Conservation (phyloP, 2,113 vertebrate species). For the Cyprinus carpio region DNA sequence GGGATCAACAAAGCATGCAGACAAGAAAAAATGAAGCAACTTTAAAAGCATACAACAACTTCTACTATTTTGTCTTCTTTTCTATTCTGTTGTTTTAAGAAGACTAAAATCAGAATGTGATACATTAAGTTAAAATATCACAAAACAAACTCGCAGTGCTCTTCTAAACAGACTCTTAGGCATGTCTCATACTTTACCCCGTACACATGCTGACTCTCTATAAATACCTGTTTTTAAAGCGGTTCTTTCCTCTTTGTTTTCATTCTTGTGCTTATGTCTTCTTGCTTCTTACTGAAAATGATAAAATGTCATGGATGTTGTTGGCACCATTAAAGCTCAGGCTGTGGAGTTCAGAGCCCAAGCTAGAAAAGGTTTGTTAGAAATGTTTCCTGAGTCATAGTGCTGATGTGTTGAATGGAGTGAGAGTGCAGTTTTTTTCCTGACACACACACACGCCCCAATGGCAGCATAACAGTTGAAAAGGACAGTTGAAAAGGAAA, state of each 20-base stretch:
- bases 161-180: neutral
- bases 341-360: constrained; percentile 42
- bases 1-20: neutral
- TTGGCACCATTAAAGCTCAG: neutral
- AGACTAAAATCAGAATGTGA: neutral
- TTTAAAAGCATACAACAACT: constrained; percentile 16
- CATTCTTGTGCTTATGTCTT: constrained; percentile 43
- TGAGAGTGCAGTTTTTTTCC: neutral
- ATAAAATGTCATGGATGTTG: neutral
- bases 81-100: no score
- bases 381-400: neutral
- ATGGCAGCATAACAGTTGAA: neutral
- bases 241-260: constrained; percentile 39
- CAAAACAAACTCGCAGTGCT: neutral
- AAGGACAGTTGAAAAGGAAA: neutral
- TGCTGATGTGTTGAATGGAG: neutral
- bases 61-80: neutral
- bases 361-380: neutral
- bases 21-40: neutral
- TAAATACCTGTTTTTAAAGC: constrained; percentile 41
- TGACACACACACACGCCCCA: neutral
- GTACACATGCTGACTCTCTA: constrained; percentile 6
- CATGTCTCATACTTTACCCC: constrained; percentile 18
- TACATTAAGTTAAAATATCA: neutral
- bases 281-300: constrained; percentile 25